phyloP scores from a whole-genome alignment of 64 coral and sea anemone genomes.

The Pocillopora verrucosa region DNA sequence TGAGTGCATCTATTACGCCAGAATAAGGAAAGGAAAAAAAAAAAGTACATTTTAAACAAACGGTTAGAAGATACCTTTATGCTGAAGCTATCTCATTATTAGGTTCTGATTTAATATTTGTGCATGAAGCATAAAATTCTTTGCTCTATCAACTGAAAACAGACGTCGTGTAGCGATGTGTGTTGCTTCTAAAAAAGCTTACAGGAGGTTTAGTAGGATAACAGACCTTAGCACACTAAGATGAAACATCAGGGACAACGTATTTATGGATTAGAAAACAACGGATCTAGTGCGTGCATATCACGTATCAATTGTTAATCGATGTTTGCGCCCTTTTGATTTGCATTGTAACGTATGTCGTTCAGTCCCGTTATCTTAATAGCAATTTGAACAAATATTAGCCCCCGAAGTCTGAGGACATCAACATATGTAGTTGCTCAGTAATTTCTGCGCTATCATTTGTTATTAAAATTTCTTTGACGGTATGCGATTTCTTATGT shows the following conservation, averaged over 20 bases:
- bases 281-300: slow-evolving; percentile 4
- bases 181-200: not conserved
- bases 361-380: not conserved
- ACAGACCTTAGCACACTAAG: not conserved
- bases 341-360: not conserved
- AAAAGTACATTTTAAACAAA: too few relatives aligned
- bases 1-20: not conserved
- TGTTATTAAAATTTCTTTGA: not conserved
- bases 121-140: not conserved
- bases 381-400: not conserved
- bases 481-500: too few relatives aligned
- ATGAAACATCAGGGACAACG: not conserved
- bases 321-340: slow-evolving; percentile 14
- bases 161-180: not conserved
- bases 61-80: not conserved
- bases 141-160: not conserved
- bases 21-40: not conserved
- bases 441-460: not conserved
- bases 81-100: not conserved
- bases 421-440: not conserved
- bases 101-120: not conserved
- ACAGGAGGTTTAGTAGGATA: not conserved
- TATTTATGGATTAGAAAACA: not conserved
- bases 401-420: not conserved
- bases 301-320: not conserved